Percentiles rank a stretch among this genome's conserved stretches.
phyloP scores from a whole-genome alignment of 2,113 vertebrate genomes.

The Corvus hawaiiensis region DNA sequence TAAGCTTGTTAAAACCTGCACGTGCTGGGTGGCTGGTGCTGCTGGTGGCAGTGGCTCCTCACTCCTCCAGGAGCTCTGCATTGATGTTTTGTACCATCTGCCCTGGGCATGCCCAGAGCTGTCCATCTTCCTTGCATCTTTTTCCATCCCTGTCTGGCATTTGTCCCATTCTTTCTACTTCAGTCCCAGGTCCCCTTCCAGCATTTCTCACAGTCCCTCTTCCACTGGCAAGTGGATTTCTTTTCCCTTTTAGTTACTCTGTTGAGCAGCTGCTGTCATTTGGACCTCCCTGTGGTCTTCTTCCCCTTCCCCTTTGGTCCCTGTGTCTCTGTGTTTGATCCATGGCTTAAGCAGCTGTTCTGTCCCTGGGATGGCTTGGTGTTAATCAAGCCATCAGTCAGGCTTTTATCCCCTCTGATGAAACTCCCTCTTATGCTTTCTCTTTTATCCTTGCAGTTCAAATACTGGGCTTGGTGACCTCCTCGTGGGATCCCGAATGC shows the following conservation, averaged over 20 bases:
- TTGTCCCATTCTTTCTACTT: background rate
- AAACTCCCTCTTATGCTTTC: background rate
- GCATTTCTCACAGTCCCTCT: background rate
- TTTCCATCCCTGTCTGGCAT: background rate
- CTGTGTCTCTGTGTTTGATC: background rate
- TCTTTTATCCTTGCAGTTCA: slow-evolving; percentile 24
- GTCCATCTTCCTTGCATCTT: background rate
- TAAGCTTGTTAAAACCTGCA: background rate
- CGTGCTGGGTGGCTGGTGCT: background rate
- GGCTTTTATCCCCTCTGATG: background rate
- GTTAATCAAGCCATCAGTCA: background rate
- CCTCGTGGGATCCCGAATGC: background rate
- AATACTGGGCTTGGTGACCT: background rate
- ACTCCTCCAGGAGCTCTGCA: background rate
- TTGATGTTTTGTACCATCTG: background rate
- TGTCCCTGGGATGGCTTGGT: background rate
- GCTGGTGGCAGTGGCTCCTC: background rate
- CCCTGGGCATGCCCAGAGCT: background rate
- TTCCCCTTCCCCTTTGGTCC: background rate
- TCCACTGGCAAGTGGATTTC: background rate
- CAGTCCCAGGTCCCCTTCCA: background rate
- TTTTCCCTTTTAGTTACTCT: background rate
- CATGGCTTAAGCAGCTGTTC: background rate
- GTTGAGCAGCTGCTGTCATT: background rate
- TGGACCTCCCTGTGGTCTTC: background rate